Percentiles rank a stretch among this genome's conserved stretches.
These are phyloP conservation scores for Trachops cirrhosus DNA, from an alignment of 2,797 vertebrate genomes.

Conservation along the genomic window DNA sequence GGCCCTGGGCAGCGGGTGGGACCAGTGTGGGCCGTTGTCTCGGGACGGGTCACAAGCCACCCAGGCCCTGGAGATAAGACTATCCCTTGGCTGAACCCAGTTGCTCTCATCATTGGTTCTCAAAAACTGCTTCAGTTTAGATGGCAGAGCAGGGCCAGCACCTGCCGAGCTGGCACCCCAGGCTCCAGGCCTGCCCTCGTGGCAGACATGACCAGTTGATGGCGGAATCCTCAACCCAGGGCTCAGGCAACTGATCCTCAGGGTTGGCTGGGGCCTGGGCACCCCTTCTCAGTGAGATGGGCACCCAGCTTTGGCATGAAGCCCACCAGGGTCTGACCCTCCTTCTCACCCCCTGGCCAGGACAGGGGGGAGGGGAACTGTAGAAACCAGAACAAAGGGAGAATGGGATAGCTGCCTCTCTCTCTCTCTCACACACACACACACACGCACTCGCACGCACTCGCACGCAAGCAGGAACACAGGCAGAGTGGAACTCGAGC, in stretches of 20 bases:
- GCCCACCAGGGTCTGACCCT: background rate
- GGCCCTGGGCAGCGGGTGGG: background rate
- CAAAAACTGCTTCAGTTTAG: background rate
- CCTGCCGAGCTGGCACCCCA: fast-evolving
- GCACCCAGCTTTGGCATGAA: background rate
- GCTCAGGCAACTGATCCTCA: background rate
- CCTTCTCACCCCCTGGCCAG: background rate
- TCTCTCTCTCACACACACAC: fast-evolving
- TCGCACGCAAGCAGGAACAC: fast-evolving
- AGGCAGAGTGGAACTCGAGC: background rate
- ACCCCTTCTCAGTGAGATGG: background rate
- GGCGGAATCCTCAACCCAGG: background rate
- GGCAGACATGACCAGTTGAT: background rate
- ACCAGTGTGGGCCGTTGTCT: background rate
- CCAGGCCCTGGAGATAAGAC: background rate
- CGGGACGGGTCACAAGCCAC: background rate
- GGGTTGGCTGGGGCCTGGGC: background rate
- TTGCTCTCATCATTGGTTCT: background rate
- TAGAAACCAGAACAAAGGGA: no score
- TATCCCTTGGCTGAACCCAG: background rate
- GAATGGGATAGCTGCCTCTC: fast-evolving
- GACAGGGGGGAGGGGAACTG: background rate
- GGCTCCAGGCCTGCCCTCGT: fast-evolving
- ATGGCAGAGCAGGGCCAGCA: background rate
- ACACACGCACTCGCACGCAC: fast-evolving